phyloP scores from a whole-genome alignment of 2,797 vertebrate species.

The Carcharodon carcharias region DNA sequence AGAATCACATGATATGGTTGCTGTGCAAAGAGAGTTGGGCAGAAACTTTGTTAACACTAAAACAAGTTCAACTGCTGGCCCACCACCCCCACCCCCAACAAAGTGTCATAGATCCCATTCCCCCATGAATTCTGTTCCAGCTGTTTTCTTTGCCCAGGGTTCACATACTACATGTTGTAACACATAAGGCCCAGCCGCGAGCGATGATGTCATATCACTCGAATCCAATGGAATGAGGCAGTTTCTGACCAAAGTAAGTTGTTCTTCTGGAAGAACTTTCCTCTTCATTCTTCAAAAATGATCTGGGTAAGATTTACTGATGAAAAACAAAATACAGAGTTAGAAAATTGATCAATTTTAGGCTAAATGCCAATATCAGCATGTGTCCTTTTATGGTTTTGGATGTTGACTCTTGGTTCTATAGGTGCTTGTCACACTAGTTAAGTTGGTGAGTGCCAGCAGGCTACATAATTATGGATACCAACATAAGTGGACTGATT shows the following conservation, averaged over 20 bases:
- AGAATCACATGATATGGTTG: constrained; percentile 13
- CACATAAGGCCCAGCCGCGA: neutral
- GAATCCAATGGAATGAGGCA: constrained; percentile 25
- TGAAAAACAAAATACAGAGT: constrained; percentile 41
- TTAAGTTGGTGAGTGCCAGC: neutral
- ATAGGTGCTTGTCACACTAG: neutral
- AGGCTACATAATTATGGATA: neutral
- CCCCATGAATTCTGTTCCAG: constrained; percentile 11
- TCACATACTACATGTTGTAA: neutral
- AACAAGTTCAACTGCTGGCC: neutral
- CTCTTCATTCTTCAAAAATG: constrained; percentile 26
- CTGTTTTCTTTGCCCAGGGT: constrained; percentile 17
- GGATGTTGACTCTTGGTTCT: neutral
- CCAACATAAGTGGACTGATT: neutral
- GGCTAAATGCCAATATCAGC: neutral
- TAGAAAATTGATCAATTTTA: constrained; percentile 37
- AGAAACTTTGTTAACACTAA: constrained; percentile 17
- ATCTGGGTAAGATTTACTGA: constrained; percentile 64
- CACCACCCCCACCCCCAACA: neutral
- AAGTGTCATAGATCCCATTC: constrained; percentile 7
- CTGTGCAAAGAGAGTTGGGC: constrained; percentile 15
- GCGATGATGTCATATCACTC: neutral
- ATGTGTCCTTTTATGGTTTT: neutral
- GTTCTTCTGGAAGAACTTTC: constrained; percentile 24
- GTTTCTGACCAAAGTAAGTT: neutral